These are phyloP conservation scores for Hypsopygia costalis DNA, from an alignment of 2,888 invertebrate species.

Conservation along the genomic window DNA sequence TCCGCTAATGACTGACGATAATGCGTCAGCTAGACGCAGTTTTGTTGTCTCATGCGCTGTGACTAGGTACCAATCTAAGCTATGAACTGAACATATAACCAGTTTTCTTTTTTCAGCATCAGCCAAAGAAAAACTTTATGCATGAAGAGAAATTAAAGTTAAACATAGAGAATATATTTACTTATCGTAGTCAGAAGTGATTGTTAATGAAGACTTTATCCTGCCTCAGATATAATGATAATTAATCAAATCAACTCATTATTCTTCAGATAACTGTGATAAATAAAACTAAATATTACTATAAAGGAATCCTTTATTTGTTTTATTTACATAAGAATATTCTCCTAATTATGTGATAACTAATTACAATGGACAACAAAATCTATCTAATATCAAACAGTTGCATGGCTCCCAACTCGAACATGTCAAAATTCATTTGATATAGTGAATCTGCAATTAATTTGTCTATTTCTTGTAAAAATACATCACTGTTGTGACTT, in stretches of 20 bases:
- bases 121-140: conserved; percentile 24
- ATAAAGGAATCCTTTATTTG: conserved; percentile 73
- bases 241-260: no score
- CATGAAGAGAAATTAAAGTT: conserved; percentile 27
- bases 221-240: no score
- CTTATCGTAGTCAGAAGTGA: conserved; percentile 20
- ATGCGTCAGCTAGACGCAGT: no score
- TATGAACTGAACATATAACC: no score
- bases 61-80: no score
- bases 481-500: conserved; percentile 22
- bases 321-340: conserved; percentile 78
- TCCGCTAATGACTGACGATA: no score
- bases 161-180: conserved; percentile 31
- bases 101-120: conserved; percentile 39
- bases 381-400: conserved; percentile 68
- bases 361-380: conserved; percentile 76
- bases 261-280: neutral
- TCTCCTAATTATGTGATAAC: conserved; percentile 71
- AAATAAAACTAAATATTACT: conserved; percentile 30
- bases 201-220: neutral
- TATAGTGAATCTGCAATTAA: conserved; percentile 6
- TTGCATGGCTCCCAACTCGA: conserved; percentile 42
- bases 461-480: conserved; percentile 9
- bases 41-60: no score
- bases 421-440: conserved; percentile 19